A percentile compares a stretch with the other conserved stretches of the same genome.
Evolutionary conservation across 2,888 invertebrate species (phyloP).

Genomic region (Cryptophagus acutangulus): DNA sequence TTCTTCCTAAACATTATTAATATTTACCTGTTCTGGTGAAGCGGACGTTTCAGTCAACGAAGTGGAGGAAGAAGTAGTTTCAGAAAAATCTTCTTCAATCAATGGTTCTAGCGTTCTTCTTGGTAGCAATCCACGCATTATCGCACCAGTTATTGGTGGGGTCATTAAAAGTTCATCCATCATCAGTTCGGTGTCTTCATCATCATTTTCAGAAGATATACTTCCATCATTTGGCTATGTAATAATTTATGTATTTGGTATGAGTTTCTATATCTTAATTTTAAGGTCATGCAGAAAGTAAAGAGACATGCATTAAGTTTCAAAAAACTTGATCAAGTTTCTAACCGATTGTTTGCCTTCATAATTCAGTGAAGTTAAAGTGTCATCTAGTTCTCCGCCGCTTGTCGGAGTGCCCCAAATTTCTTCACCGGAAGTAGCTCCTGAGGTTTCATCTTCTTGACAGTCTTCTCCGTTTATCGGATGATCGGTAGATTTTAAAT

Average conservation of each 20-base stretch:
- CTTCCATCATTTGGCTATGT: conserved; percentile 41
- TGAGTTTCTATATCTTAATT: too few relatives aligned
- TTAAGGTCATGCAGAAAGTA: too few relatives aligned
- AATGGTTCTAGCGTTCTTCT: conserved; percentile 76
- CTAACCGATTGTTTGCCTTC: conserved; percentile 55
- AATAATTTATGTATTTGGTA: background rate
- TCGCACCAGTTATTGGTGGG: conserved; percentile 69
- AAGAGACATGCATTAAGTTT: conserved; percentile 9
- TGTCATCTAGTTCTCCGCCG: conserved; percentile 74
- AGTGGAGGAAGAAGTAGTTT: conserved; percentile 48
- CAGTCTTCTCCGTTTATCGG: conserved; percentile 46
- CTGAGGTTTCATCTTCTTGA: conserved; percentile 77
- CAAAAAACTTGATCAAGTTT: background rate
- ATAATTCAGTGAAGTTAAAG: conserved; percentile 56
- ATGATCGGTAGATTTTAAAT: conserved; percentile 54
- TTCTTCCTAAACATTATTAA: conserved; percentile 16
- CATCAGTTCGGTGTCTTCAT: conserved; percentile 75
- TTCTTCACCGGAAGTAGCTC: conserved; percentile 79
- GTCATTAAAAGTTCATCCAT: conserved; percentile 77
- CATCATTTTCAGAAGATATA: conserved; percentile 62
- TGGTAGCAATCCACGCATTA: conserved; percentile 64
- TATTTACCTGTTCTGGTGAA: conserved; percentile 48
- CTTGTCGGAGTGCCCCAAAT: conserved; percentile 88
- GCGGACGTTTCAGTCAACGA: conserved; percentile 37
- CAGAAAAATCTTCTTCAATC: conserved; percentile 76